Percentiles rank a stretch among this genome's conserved stretches.
phyloP scores from a whole-genome alignment of 2,888 invertebrate species.

The Sceliomorpha sp. region DNA sequence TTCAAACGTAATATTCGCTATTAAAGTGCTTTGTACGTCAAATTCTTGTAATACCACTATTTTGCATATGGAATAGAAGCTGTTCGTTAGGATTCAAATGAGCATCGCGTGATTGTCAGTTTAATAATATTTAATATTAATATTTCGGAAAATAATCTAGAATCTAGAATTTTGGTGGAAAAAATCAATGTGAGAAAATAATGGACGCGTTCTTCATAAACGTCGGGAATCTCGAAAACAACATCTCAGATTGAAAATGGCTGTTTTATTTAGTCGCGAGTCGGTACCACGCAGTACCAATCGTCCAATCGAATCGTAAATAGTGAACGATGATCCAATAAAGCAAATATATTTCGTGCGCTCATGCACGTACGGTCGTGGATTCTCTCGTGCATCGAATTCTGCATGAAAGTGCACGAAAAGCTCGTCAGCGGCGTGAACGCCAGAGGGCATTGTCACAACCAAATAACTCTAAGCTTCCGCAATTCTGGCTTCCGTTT shows the following conservation, averaged over 20 bases:
- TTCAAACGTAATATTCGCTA: conserved; percentile 1
- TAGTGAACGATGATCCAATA: conserved; percentile 57
- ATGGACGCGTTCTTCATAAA: too few relatives aligned
- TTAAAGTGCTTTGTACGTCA: conserved; percentile 2
- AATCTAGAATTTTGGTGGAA: too few relatives aligned
- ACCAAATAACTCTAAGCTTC: conserved; percentile 30
- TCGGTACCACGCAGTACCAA: conserved; percentile 33
- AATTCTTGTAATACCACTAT: conserved; percentile 4
- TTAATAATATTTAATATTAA: too few relatives aligned
- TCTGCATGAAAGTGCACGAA: conserved; percentile 26
- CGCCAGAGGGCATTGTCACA: conserved; percentile 21
- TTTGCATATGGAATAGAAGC: neutral
- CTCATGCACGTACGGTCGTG: conserved; percentile 15
- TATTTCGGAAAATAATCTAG: too few relatives aligned
- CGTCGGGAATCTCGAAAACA: neutral
- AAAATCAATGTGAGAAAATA: too few relatives aligned
- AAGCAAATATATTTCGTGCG: conserved; percentile 38
- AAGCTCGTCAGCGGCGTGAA: conserved; percentile 13
- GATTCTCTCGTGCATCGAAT: conserved; percentile 24
- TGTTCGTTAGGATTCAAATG: too few relatives aligned
- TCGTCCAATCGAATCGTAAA: conserved; percentile 52
- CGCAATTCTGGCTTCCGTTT: conserved; percentile 11
- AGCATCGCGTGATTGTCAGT: too few relatives aligned
- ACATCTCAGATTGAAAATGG: conserved; percentile 18
- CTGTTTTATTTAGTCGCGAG: conserved; percentile 17